phyloP scores from a whole-genome alignment of 2,888 invertebrate species.

The Eurytoma californica region DNA sequence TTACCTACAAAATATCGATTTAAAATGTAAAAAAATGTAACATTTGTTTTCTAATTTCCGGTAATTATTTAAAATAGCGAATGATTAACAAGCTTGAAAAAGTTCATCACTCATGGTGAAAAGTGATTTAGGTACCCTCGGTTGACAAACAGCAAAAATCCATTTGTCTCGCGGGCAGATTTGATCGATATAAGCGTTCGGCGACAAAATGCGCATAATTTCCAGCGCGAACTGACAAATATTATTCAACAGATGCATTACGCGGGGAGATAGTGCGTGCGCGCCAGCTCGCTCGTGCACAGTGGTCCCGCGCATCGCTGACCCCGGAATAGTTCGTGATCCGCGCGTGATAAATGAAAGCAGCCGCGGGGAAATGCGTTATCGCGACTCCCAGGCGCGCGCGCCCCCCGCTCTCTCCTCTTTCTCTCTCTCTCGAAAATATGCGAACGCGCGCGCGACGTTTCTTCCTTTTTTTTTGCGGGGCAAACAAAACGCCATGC shows the following conservation, averaged over 20 bases:
- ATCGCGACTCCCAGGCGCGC: conserved; percentile 39
- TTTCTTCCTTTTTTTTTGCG: conserved; percentile 4
- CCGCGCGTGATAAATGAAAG: conserved; percentile 52
- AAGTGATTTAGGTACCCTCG: conserved; percentile 31
- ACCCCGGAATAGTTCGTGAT: conserved; percentile 41
- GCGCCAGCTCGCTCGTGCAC: not conserved
- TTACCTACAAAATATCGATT: too few species aligned
- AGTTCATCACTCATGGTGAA: not conserved
- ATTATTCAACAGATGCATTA: conserved; percentile 53
- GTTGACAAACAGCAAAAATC: conserved; percentile 33
- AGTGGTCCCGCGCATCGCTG: conserved; percentile 5
- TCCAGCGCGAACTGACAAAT: conserved; percentile 44
- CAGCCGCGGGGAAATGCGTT: conserved; percentile 38
- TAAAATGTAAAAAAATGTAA: too few species aligned
- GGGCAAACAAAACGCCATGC: conserved; percentile 45
- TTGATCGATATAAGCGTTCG: conserved; percentile 29
- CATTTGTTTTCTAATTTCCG: too few species aligned
- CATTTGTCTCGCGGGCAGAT: conserved; percentile 15
- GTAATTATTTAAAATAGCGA: too few species aligned
- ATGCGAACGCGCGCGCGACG: conserved; percentile 37
- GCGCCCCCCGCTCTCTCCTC: not conserved
- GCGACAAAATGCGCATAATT: conserved; percentile 50
- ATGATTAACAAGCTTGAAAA: too few species aligned
- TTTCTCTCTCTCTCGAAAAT: conserved; percentile 21
- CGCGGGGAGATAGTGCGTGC: conserved; percentile 24